Evolutionary conservation across 2,797 vertebrate genomes (phyloP).

Genomic region (Epinephelus malabaricus): DNA sequence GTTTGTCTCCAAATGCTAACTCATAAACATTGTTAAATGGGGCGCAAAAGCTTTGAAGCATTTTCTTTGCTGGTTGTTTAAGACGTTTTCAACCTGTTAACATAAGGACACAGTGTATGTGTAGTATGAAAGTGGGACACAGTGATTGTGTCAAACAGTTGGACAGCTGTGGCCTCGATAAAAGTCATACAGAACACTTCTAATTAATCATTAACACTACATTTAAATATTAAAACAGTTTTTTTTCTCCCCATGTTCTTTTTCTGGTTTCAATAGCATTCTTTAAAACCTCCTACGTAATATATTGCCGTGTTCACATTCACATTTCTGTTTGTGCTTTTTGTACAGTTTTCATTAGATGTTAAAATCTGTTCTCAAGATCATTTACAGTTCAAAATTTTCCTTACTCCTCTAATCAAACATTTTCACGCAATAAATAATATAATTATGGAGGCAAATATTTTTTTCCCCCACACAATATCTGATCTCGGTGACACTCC

Average conservation of each 20-base stretch:
- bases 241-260: slow-evolving; percentile 26
- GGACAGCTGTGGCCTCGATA: slow-evolving; percentile 41
- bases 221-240: slow-evolving; percentile 64
- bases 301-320: slow-evolving; percentile 78
- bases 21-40: background rate
- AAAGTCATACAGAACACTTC: slow-evolving; percentile 34
- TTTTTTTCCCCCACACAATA: slow-evolving; percentile 58
- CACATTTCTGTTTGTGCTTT: slow-evolving; percentile 82
- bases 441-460: slow-evolving; percentile 59
- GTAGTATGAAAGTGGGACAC: slow-evolving; percentile 42
- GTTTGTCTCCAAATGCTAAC: background rate
- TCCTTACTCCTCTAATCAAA: slow-evolving; percentile 59
- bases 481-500: slow-evolving; percentile 45
- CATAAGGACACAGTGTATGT: background rate
- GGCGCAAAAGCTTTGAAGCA: background rate
- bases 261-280: slow-evolving; percentile 57
- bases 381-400: slow-evolving; percentile 71
- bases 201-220: slow-evolving; percentile 51
- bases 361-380: slow-evolving; percentile 68
- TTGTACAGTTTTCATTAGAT: slow-evolving; percentile 65
- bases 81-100: slow-evolving; percentile 14
- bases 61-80: background rate
- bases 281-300: slow-evolving; percentile 59
- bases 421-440: slow-evolving; percentile 77
- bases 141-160: slow-evolving; percentile 30